phyloP scores from a whole-genome alignment of 2,113 vertebrate species.

The Calcarius ornatus region DNA sequence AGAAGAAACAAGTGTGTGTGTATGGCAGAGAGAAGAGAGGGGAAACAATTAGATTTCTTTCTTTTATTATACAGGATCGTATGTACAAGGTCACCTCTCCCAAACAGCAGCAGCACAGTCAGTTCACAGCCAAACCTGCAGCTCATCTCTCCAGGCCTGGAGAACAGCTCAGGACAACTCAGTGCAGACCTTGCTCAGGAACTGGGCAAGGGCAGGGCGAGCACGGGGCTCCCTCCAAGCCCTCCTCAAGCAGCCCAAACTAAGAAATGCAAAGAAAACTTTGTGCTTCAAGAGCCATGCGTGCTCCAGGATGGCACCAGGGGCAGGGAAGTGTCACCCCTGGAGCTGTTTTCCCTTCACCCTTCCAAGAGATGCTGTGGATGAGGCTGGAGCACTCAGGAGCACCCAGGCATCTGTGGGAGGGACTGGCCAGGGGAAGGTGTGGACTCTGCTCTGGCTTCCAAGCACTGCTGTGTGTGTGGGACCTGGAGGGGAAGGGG shows the following conservation, averaged over 20 bases:
- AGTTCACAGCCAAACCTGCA: constrained; percentile 49
- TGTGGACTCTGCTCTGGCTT: background rate
- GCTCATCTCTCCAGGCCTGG: constrained; percentile 39
- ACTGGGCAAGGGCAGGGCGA: background rate
- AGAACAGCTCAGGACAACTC: constrained; percentile 31
- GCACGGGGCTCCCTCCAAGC: background rate
- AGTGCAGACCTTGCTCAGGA: background rate
- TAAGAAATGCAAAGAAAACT: constrained; percentile 16
- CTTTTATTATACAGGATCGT: constrained; percentile 71
- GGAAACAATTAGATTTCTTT: background rate
- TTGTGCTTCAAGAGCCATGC: constrained; percentile 52
- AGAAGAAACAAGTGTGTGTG: background rate
- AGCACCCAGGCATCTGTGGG: background rate
- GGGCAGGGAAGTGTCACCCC: background rate
- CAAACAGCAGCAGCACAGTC: constrained; percentile 32
- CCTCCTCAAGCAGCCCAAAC: background rate
- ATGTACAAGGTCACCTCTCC: constrained; percentile 67
- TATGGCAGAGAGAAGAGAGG: background rate
- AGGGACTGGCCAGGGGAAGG: background rate
- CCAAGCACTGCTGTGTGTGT: background rate
- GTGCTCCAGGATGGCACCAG: background rate
- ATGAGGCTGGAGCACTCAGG: background rate
- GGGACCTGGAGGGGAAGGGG: background rate
- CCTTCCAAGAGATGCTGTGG: background rate
- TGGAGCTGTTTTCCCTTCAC: background rate